Evolutionary conservation across 2,888 invertebrate species (phyloP).

Genomic region (Agriopis leucophaearia): DNA sequence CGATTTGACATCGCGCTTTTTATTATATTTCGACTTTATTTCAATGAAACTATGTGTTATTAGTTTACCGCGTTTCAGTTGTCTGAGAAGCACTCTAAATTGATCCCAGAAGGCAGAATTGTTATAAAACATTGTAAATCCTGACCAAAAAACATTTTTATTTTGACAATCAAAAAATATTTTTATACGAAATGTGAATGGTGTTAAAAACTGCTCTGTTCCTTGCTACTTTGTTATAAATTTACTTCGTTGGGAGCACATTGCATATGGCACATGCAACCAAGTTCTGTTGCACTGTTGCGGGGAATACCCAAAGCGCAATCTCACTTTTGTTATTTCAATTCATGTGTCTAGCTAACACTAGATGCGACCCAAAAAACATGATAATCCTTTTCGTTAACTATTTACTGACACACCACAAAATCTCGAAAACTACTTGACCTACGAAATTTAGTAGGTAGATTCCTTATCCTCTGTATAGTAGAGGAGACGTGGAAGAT

Average conservation of each 20-base stretch:
- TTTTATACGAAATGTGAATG: constrained; percentile 38
- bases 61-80: neutral
- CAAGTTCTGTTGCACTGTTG: too few species aligned
- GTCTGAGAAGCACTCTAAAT: neutral
- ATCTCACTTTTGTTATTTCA: neutral
- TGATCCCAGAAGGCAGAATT: neutral
- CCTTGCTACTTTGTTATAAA: constrained; percentile 24
- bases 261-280: neutral
- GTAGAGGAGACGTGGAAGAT: too few species aligned
- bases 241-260: neutral
- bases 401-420: too few species aligned
- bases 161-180: constrained; percentile 39
- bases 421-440: too few species aligned
- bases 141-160: constrained; percentile 33
- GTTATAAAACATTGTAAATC: constrained; percentile 21
- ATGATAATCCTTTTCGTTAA: too few species aligned
- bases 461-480: too few species aligned
- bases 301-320: too few species aligned
- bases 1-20: neutral
- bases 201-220: constrained; percentile 27
- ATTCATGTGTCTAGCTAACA: neutral
- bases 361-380: neutral
- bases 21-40: neutral
- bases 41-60: neutral
- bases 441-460: too few species aligned